Evolutionary conservation across 2,888 invertebrate species (phyloP), one percentile per base, ranked within the genome.

Genomic region (Lasius fuliginosus): DNA sequence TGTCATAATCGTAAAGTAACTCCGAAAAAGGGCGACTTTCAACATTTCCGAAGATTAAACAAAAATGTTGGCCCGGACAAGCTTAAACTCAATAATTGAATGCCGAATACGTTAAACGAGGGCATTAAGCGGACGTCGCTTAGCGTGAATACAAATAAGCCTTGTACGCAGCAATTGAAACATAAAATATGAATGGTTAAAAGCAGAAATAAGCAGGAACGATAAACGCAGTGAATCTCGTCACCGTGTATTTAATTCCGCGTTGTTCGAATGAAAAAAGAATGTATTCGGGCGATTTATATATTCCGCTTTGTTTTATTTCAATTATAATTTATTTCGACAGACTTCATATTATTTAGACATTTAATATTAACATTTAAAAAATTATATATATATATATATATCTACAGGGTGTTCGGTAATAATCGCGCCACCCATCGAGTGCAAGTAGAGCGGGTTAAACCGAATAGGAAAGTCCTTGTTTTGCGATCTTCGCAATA

Each of bases 1-100:
- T 46, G 84, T 82, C 87, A 87, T 91, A 90, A 90, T 85, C 89
- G 85, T 91, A 90, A 90, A 90, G 90, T 87, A 90, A 84, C 87
- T 64, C 83, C 33, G 65, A 65, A 67, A 53, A 76, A 77, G 84
- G 83, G 84, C 76, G 81, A 87, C 84, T 90, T 89, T 89, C 87
- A 85, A 71, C 89, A 69, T 85, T 74, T 82, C 58, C 53, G 27
- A 68, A 56, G n/a, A 49, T 74, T 62, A 75, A 71, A 79, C 62
- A 68, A 46, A 84, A 86, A 86, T 60, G 64, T 33, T 83, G 76
- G 60, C 33, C 27, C 68, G 67, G 74, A 33, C 46, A 71, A 74
- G 58, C 60, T 89, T 86, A 82, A 85, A 83, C 58, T 77, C 56
- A 58, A 71, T 87, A 89, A 89, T 85, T 87, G 86, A 89, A 89